These are phyloP conservation scores for Hipparchia sbordonii DNA, from an alignment of 2,888 invertebrate genomes.

Conservation along the genomic window DNA sequence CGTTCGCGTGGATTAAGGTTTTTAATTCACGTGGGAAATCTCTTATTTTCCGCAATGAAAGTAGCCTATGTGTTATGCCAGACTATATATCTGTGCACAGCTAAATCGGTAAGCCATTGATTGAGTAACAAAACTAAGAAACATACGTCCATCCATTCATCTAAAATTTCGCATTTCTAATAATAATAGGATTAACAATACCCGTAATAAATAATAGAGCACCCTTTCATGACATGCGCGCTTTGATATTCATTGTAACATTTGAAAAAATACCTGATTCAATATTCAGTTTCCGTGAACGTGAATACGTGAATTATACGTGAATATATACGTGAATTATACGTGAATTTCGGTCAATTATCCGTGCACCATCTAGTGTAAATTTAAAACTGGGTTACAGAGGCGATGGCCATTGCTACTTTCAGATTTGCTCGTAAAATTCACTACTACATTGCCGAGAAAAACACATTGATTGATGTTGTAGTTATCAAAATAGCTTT, in stretches of 20 bases:
- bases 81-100: no score
- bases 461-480: conserved; percentile 30
- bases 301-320: conserved; percentile 47
- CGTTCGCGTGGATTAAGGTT: no score
- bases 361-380: conserved; percentile 59
- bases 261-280: conserved; percentile 34
- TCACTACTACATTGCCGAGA: conserved; percentile 33
- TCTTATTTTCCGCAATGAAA: no score
- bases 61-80: no score
- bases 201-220: not conserved
- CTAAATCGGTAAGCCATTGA: no score
- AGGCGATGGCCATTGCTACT: conserved; percentile 49
- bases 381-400: conserved; percentile 77
- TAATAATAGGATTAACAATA: no score
- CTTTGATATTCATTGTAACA: conserved; percentile 21
- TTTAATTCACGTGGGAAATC: no score
- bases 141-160: no score
- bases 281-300: conserved; percentile 41
- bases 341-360: conserved; percentile 58
- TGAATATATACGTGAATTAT: conserved; percentile 50
- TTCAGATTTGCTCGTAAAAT: conserved; percentile 52
- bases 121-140: no score
- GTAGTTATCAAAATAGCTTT: conserved; percentile 28
- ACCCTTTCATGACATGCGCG: not conserved
- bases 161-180: no score